Evolutionary conservation across 2,113 vertebrate genomes (phyloP).

Genomic region (Nerophis lumbriciformis): DNA sequence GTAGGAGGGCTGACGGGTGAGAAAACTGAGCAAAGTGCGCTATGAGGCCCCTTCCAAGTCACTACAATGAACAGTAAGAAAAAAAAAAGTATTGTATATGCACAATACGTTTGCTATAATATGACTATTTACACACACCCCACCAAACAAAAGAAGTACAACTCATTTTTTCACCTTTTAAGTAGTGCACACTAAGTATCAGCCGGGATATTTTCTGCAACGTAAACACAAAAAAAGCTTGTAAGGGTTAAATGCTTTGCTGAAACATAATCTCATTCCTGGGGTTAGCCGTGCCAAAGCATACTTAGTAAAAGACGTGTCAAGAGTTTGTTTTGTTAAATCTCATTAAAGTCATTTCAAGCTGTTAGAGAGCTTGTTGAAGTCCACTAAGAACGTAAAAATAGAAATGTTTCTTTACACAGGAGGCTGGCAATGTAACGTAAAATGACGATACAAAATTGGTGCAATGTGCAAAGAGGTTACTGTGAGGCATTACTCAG

Average conservation of each 20-base stretch:
- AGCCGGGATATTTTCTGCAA: conserved; percentile 3
- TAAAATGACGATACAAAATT: neutral
- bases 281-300: neutral
- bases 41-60: conserved; percentile 43
- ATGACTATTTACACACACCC: conserved; percentile 7
- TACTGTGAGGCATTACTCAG: neutral
- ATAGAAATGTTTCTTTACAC: conserved; percentile 28
- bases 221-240: neutral
- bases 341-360: conserved; percentile 1
- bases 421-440: conserved; percentile 4
- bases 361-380: conserved; percentile 4
- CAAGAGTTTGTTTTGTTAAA: conserved; percentile 2
- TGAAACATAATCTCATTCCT: neutral
- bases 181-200: neutral
- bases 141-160: neutral
- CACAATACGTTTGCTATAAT: conserved; percentile 25
- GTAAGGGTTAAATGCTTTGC: neutral
- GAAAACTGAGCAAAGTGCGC: conserved; percentile 23
- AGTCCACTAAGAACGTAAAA: conserved; percentile 16
- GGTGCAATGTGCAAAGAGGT: neutral
- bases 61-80: conserved; percentile 50
- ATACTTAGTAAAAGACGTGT: neutral
- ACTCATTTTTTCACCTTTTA: conserved; percentile 1
- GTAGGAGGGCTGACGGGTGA: neutral
- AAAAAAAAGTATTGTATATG: conserved; percentile 36